A percentile compares a stretch with the other conserved stretches of the same genome.
Evolutionary conservation across 2,888 invertebrate genomes (phyloP).

Genomic region (Synergus umbraculus): DNA sequence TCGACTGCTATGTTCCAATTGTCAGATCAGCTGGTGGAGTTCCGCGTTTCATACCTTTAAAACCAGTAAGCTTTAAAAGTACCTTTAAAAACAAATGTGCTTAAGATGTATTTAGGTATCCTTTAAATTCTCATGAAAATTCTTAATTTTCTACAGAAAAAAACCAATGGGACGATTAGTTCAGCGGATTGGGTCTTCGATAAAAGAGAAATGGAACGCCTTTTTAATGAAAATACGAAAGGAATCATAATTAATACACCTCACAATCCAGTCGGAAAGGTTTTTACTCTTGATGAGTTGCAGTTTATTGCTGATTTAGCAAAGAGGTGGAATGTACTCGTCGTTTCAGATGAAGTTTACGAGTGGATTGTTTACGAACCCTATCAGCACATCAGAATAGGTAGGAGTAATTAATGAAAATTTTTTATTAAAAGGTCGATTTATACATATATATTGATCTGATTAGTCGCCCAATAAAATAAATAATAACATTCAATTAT

Average conservation of each 20-base stretch:
- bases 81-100: conserved; percentile 24
- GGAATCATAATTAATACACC: conserved; percentile 98
- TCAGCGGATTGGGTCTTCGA: conserved; percentile 96
- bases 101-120: background rate
- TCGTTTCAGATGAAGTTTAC: conserved; percentile 98
- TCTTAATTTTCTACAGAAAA: conserved; percentile 70
- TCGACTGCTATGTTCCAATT: conserved; percentile 99
- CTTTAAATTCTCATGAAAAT: conserved; percentile 36
- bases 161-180: conserved; percentile 79
- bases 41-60: conserved; percentile 91
- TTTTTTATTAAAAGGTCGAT: background rate
- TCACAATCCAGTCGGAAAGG: conserved; percentile 98
- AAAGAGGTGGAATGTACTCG: conserved; percentile 94
- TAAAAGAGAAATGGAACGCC: conserved; percentile 85
- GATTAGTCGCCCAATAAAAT: background rate
- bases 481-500: conserved; percentile 33
- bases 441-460: background rate
- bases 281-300: conserved; percentile 85
- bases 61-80: conserved; percentile 82
- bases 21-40: conserved; percentile 91
- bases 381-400: conserved; percentile 92
- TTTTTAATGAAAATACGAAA: conserved; percentile 94
- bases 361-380: conserved; percentile 97
- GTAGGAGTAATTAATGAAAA: conserved; percentile 76
- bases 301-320: conserved; percentile 91